phyloP scores from a whole-genome alignment of 2,888 invertebrate genomes.

The Melanchra persicariae region DNA sequence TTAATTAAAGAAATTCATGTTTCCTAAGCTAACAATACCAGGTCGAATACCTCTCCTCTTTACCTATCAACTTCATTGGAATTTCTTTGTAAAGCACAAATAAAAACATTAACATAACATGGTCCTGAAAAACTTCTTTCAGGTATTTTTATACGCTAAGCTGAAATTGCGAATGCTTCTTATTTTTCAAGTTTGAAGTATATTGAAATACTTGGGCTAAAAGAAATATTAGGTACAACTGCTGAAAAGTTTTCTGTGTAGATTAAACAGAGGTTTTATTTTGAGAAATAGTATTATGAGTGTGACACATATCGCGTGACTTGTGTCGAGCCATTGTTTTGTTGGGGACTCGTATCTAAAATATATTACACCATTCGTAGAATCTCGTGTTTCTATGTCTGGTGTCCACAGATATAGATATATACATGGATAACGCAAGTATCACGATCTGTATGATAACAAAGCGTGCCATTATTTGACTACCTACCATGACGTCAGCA shows the following conservation, averaged over 20 bases:
- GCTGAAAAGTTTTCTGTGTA: not conserved
- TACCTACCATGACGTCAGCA: too few relatives aligned
- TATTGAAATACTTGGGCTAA: constrained; percentile 40
- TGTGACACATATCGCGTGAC: not conserved
- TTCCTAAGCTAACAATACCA: not conserved
- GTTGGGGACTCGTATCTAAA: not conserved
- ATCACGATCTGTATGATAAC: too few relatives aligned
- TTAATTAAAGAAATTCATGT: constrained; percentile 16
- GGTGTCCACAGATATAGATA: too few relatives aligned
- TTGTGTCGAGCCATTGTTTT: not conserved
- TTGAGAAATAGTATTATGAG: not conserved
- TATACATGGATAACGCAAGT: too few relatives aligned
- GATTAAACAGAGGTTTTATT: constrained; percentile 1
- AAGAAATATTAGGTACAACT: constrained; percentile 17
- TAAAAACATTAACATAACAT: constrained; percentile 2
- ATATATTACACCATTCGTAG: not conserved
- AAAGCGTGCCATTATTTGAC: too few relatives aligned
- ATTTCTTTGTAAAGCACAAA: constrained; percentile 5
- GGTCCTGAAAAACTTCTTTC: not conserved
- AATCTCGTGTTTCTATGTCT: not conserved
- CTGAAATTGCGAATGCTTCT: constrained; percentile 11
- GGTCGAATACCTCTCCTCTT: not conserved
- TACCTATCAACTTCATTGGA: not conserved
- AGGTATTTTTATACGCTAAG: not conserved
- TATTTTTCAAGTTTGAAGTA: constrained; percentile 11